Conservation (phyloP, 2,113 vertebrate species). For the Hemiscyllium ocellatum region DNA sequence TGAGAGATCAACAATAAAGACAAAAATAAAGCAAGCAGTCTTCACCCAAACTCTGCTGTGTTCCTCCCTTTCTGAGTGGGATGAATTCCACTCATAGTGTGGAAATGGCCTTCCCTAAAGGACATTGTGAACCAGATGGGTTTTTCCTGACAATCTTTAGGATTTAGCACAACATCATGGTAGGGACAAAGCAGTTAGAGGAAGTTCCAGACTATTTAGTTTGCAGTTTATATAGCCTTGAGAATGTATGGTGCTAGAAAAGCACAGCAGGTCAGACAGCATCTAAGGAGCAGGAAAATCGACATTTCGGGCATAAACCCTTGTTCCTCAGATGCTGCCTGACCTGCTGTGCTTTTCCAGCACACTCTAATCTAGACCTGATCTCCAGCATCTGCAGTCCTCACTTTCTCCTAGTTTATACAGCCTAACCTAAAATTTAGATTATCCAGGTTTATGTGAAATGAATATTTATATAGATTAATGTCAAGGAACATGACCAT, state of each 20-base stretch:
- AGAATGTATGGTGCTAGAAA: too few species aligned
- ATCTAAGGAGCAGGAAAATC: too few species aligned
- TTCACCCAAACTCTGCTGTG: background rate
- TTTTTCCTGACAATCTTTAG: background rate
- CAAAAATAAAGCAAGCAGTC: background rate
- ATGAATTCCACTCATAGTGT: background rate
- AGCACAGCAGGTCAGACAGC: too few species aligned
- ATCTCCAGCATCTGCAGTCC: too few species aligned
- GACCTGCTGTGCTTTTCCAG: too few species aligned
- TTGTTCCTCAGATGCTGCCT: too few species aligned
- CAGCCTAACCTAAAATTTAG: background rate
- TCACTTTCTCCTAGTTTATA: too few species aligned
- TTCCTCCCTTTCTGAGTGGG: background rate
- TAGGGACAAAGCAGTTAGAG: slow-evolving; percentile 24
- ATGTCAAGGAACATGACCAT: background rate
- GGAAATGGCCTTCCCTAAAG: background rate
- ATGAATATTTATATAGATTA: background rate
- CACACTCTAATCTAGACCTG: too few species aligned
- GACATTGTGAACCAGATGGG: too few species aligned
- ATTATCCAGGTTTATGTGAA: slow-evolving; percentile 16
- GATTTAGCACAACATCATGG: background rate
- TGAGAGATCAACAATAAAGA: background rate
- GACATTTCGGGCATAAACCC: too few species aligned
- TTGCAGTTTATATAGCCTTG: background rate
- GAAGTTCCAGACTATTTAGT: background rate